phyloP scores from a whole-genome alignment of 2,888 invertebrate species.

The Parnassius smintheus region DNA sequence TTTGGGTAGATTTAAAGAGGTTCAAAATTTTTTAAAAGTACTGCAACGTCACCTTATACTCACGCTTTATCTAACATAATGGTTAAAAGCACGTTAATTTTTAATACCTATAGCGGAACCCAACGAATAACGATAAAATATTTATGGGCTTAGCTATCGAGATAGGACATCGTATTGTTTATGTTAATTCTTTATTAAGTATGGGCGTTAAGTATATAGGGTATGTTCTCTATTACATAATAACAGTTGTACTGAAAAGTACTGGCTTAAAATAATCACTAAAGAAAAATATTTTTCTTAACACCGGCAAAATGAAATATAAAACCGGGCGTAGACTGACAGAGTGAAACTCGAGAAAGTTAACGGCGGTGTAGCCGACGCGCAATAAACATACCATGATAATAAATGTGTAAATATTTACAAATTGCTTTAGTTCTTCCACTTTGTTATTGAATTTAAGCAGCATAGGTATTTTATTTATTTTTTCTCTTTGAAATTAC shows the following conservation, averaged over 20 bases:
- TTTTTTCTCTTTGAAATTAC: too few relatives aligned
- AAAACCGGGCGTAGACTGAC: not conserved
- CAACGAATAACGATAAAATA: conserved; percentile 11
- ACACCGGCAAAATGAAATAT: conserved; percentile 1
- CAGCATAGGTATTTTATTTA: too few relatives aligned
- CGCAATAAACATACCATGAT: conserved; percentile 4
- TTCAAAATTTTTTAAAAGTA: too few relatives aligned
- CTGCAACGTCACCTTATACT: not conserved
- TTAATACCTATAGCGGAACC: conserved; percentile 12
- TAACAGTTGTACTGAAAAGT: too few relatives aligned
- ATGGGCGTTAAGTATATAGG: too few relatives aligned
- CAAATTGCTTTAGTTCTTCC: not conserved
- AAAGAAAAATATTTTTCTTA: not conserved
- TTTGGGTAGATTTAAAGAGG: too few relatives aligned
- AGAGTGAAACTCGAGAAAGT: conserved; percentile 20
- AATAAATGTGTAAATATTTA: conserved; percentile 2
- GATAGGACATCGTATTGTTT: too few relatives aligned
- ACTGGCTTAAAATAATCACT: not conserved
- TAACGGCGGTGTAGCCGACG: not conserved
- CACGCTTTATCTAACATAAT: conserved; percentile 15
- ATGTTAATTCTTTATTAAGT: too few relatives aligned
- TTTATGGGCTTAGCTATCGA: too few relatives aligned
- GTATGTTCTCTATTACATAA: too few relatives aligned
- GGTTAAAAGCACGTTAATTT: conserved; percentile 15
- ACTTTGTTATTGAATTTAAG: too few relatives aligned